Base-by-base conservation (phyloP, 2,113 vertebrate species). In the Osmerus eperlanus region DNA sequence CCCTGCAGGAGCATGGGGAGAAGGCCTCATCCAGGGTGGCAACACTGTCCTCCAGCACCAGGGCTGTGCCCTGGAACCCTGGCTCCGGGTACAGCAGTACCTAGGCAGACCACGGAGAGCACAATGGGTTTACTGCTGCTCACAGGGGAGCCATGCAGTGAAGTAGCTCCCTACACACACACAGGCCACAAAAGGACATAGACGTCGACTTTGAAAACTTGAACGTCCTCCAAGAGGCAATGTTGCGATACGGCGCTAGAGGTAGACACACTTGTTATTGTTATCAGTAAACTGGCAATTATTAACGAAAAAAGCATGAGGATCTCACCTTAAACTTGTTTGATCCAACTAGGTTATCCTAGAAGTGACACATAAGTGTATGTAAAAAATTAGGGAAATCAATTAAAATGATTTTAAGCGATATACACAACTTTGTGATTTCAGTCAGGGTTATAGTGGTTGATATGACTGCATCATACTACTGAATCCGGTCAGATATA, bases 51-150 rank as follows among this genome's bases (percentile, higher is more conserved):
- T 95, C 93, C 85, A 96, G 89, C 78, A 84, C 25, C 85, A 95
- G 83, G 84, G 88, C 81, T 54, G 62, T 74, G 63, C 97, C 97
- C 88, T 93, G 92, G 87, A 95, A 97, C 74, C 83, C 89, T 65
- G 95, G 89, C 77, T 98, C 94, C 29, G 96, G 94, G 89, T 94
- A 99, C 87, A 99, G 89, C 85, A 94, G 93, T 83, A 95, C 89
- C 97, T 99, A 81, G 70, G 13, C 2, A 15, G 32, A 78, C 1
- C 0, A 67, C 19, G 0, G 56, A 56, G 54, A 47, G 41, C 41
- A 47, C 5, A 12, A 7, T 1, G 41, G 41, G 41, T 47, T 47
- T 12, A 47, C 41, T 47, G 41, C 9, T 47, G 41, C 41, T 47
- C 41, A 47, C 8, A 12, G 41, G 9, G 9, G 41, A 47, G 41